phyloP scores from a whole-genome alignment of 1,140 invertebrate species.

The Drosophila elegans region DNA sequence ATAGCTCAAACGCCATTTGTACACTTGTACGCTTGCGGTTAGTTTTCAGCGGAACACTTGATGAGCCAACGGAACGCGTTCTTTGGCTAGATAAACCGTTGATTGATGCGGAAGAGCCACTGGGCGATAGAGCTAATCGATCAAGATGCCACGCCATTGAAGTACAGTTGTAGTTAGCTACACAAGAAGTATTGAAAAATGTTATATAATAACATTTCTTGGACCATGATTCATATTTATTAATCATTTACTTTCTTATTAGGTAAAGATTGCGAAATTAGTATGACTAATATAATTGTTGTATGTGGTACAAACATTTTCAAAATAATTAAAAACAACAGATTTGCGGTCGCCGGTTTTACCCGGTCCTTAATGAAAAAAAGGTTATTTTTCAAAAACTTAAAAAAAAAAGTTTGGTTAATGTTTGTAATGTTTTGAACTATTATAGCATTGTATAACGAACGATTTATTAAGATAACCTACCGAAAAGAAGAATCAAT shows the following conservation, averaged over 20 bases:
- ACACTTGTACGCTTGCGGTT: slow-evolving; percentile 52
- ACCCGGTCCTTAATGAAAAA: too few species aligned
- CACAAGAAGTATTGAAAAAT: neutral
- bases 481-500: too few species aligned
- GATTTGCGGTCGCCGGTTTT: too few species aligned
- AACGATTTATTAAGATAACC: too few species aligned
- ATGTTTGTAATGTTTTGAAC: too few species aligned
- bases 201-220: neutral
- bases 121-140: slow-evolving; percentile 53
- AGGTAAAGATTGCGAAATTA: neutral
- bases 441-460: too few species aligned
- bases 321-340: too few species aligned
- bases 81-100: slow-evolving; percentile 48
- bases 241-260: slow-evolving; percentile 5
- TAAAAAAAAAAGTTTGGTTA: too few species aligned
- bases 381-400: too few species aligned
- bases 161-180: slow-evolving; percentile 16
- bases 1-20: slow-evolving; percentile 30
- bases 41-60: slow-evolving; percentile 41
- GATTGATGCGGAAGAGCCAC: slow-evolving; percentile 62
- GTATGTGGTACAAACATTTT: too few species aligned
- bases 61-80: slow-evolving; percentile 51
- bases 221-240: slow-evolving; percentile 16
- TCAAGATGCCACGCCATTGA: slow-evolving; percentile 33
- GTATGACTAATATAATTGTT: neutral